Evolutionary conservation across 2,113 vertebrate species (phyloP), one percentile per base, ranked within the genome.

Genomic region (Chaenocephalus aceratus): DNA sequence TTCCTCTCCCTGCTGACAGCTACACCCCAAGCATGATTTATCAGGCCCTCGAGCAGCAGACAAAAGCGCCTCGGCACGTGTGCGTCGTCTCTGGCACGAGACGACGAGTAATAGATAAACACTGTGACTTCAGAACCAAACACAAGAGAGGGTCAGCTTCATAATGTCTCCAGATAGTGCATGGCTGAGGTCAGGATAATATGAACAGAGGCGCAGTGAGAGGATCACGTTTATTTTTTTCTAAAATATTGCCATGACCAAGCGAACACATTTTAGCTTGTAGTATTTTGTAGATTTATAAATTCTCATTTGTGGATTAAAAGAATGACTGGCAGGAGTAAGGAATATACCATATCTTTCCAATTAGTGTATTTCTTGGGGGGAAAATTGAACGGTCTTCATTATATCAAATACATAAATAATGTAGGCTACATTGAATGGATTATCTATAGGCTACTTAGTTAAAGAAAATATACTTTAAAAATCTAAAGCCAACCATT

Each of bases 11-110:
- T 46, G 75, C 82, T 77, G 88, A 91, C 90, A 89, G 82, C 66
- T 81, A 73, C 74, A 75, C 76, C 82, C 80, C 63, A 44, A 87
- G 79, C 84, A 57, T 94, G 91, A 94, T 94, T 94, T 92, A 94
- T 93, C 91, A 84, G 79, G 63, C 82, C 83, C 88, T 85, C 80
- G 52, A 88, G 88, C 70, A 65, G 75, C 75, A 75, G 85, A 87
- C 87, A 88, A 82, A 75, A 79, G 82, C 79, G 45, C 75, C 64
- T 52, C 67, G 46, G 81, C 84, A 79, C 80, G 76, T 71, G 86
- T 52, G 64, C 82, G 21, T 21, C 21, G 21, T 21, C 21, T 21
- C 21, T 21, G 21, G 21, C 21, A 21, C 21, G 41, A 80, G 83
- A 90, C 34, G 65, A 41, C 5, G 80, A 90, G 81, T 92, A 86